Evolutionary conservation across 2,113 vertebrate species (phyloP).

Genomic region (Spizaetus ornatus): DNA sequence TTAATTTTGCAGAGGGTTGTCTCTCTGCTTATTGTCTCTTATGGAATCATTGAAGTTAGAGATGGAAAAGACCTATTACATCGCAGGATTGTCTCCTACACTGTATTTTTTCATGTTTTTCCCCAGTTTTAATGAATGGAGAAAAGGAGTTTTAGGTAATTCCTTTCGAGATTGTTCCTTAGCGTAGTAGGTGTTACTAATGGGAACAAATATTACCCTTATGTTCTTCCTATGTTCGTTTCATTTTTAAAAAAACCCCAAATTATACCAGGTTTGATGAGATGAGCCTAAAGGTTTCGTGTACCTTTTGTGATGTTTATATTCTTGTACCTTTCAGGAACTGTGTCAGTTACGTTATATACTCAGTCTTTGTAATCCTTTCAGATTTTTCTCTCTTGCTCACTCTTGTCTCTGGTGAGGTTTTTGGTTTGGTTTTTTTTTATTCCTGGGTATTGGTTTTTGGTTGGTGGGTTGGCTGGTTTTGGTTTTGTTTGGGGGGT

Average conservation of each 20-base stretch:
- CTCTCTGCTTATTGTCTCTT: constrained; percentile 62
- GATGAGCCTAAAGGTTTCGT: background rate
- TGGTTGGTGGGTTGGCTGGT: background rate
- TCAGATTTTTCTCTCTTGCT: background rate
- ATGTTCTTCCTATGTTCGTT: background rate
- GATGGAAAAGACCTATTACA: constrained; percentile 19
- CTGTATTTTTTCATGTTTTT: background rate
- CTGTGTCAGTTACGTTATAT: background rate
- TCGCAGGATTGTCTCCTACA: background rate
- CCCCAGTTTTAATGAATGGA: background rate
- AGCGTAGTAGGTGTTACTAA: background rate
- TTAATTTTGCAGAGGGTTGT: constrained; percentile 60
- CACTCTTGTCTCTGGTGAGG: background rate
- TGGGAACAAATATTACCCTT: background rate
- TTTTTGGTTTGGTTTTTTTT: too few species aligned
- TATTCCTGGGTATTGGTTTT: fast-evolving
- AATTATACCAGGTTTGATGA: background rate
- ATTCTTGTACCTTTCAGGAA: background rate
- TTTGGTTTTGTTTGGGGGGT: background rate
- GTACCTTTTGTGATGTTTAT: background rate
- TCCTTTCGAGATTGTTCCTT: background rate
- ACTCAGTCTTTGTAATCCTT: background rate
- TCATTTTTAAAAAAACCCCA: background rate
- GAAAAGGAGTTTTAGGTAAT: background rate
- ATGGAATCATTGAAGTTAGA: background rate